These are phyloP conservation scores for Eremophila alpestris DNA, from an alignment of 2,797 vertebrate genomes.

Conservation along the genomic window DNA sequence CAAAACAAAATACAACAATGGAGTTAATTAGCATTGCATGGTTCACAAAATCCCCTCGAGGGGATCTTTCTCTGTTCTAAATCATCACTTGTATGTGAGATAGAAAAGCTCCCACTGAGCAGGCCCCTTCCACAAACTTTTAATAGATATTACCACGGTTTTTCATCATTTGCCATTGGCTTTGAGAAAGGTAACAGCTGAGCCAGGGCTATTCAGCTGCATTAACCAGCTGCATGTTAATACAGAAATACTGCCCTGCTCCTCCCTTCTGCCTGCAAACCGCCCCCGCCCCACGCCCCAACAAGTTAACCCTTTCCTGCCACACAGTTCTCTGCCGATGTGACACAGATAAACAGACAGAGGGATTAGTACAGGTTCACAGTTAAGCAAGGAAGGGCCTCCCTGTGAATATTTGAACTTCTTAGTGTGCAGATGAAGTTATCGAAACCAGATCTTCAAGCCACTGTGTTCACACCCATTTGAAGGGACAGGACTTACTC, in stretches of 20 bases:
- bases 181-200: conserved; percentile 68
- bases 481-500: not conserved
- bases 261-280: not conserved
- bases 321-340: not conserved
- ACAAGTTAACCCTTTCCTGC: conserved; percentile 34
- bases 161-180: conserved; percentile 59
- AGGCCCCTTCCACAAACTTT: conserved; percentile 42
- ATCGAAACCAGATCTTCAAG: not conserved
- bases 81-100: conserved; percentile 64
- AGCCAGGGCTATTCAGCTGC: conserved; percentile 53
- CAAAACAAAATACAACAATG: conserved; percentile 78
- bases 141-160: conserved; percentile 49
- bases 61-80: conserved; percentile 66
- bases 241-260: conserved; percentile 22
- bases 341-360: not conserved
- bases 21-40: conserved; percentile 75
- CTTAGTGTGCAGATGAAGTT: not conserved
- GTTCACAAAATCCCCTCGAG: conserved; percentile 67
- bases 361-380: not conserved
- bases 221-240: conserved; percentile 72
- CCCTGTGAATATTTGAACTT: not conserved
- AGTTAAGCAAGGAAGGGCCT: not conserved
- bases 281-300: rapidly evolving
- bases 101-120: conserved; percentile 51
- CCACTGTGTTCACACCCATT: not conserved